Percentiles rank a stretch among this genome's conserved stretches.
Evolutionary conservation across 1,140 invertebrate genomes (phyloP).

Genomic region (Zaprionus kolodkinae): DNA sequence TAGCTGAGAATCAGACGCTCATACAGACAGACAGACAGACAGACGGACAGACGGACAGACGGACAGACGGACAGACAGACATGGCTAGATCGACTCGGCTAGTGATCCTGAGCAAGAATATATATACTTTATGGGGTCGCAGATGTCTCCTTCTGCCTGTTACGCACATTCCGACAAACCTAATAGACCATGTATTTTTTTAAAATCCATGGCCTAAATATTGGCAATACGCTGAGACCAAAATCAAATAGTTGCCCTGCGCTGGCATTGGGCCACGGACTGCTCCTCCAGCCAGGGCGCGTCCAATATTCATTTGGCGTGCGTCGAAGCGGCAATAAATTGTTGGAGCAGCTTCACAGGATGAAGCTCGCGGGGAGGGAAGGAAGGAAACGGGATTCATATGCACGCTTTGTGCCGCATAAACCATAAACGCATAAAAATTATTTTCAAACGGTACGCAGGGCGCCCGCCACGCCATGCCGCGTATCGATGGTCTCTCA

Average conservation of each 20-base stretch:
- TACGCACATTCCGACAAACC: too few relatives aligned
- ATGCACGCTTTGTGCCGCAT: constrained; percentile 62
- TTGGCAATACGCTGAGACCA: constrained; percentile 77
- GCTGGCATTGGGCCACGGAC: background rate
- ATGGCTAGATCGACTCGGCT: too few relatives aligned
- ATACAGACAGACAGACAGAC: too few relatives aligned
- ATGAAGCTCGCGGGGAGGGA: too few relatives aligned
- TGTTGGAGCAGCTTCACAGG: constrained; percentile 40
- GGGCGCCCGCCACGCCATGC: background rate
- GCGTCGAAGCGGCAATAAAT: constrained; percentile 74
- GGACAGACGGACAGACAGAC: too few relatives aligned
- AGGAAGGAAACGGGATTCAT: constrained; percentile 33
- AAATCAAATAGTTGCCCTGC: constrained; percentile 69
- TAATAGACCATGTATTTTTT: too few relatives aligned
- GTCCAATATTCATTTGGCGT: constrained; percentile 78
- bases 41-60: too few relatives aligned
- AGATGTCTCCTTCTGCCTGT: too few relatives aligned
- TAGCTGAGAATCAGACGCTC: too few relatives aligned
- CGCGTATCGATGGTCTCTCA: constrained; percentile 66
- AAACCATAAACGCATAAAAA: constrained; percentile 73
- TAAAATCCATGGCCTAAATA: too few relatives aligned
- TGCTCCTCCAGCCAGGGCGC: background rate
- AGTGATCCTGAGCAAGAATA: too few relatives aligned
- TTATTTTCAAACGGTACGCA: constrained; percentile 45
- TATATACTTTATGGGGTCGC: too few relatives aligned